A percentile compares a stretch with the other conserved stretches of the same genome.
phyloP scores from a whole-genome alignment of 2,113 vertebrate genomes.

The Lophotis ruficrista region DNA sequence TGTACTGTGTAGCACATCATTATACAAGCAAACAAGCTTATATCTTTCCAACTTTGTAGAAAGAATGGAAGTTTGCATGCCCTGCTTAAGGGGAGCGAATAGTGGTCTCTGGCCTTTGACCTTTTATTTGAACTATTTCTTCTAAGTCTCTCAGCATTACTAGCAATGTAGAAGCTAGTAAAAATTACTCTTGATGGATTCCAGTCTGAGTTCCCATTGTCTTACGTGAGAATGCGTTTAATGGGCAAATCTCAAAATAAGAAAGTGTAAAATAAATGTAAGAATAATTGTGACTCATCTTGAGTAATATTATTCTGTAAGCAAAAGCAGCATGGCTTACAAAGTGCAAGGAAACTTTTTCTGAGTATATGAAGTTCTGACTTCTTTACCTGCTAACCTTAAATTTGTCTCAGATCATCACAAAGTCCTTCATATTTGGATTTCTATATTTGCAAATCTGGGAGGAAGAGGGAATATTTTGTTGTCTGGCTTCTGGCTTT shows the following conservation, averaged over 20 bases:
- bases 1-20: not conserved
- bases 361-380: not conserved
- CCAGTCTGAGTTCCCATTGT: not conserved
- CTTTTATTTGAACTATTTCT: not conserved
- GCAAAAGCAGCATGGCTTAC: not conserved
- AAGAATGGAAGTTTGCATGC: not conserved
- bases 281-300: not conserved
- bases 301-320: not conserved
- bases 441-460: not conserved
- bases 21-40: not conserved
- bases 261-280: not conserved
- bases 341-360: not conserved
- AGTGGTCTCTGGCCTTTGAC: not conserved
- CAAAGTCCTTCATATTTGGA: not conserved
- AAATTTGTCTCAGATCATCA: not conserved
- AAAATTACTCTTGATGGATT: not conserved
- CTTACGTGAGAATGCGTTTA: not conserved
- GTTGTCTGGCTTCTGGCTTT: not conserved
- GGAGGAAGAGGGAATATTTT: not conserved
- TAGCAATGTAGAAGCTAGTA: not conserved
- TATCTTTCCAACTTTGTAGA: not conserved
- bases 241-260: not conserved
- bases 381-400: not conserved
- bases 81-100: not conserved
- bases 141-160: not conserved